Percentiles rank a stretch among this genome's conserved stretches.
These are phyloP conservation scores for Monochamus saltuarius DNA, from an alignment of 1,140 invertebrate genomes.

Conservation along the genomic window DNA sequence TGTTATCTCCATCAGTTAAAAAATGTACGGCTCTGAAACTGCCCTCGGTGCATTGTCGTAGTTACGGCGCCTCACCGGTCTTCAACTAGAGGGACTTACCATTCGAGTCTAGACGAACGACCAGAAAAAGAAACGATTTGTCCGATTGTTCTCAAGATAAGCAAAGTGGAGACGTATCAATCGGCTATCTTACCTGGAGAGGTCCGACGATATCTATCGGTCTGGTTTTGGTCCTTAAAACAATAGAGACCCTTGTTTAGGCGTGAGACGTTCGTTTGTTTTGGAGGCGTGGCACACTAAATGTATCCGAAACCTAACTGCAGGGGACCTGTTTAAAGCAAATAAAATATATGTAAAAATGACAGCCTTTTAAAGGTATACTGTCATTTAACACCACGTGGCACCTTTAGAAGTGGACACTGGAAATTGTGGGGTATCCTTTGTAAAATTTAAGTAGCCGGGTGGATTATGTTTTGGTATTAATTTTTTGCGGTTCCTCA, in stretches of 20 bases:
- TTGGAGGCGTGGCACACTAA: conserved; percentile 7
- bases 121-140: conserved; percentile 31
- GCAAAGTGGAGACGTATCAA: conserved; percentile 27
- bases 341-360: conserved; percentile 30
- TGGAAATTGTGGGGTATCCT: conserved; percentile 2
- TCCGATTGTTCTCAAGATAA: conserved; percentile 26
- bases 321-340: conserved; percentile 25
- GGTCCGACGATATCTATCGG: conserved; percentile 4
- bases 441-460: conserved; percentile 8
- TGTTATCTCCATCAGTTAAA: no score
- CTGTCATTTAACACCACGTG: conserved; percentile 5
- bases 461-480: not conserved
- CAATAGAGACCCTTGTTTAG: conserved; percentile 18
- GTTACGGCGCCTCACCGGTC: not conserved
- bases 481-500: conserved; percentile 1
- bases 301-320: conserved; percentile 13
- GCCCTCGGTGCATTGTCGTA: no score
- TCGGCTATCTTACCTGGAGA: conserved; percentile 29
- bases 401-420: conserved; percentile 1
- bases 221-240: conserved; percentile 16
- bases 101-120: conserved; percentile 28
- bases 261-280: conserved; percentile 13
- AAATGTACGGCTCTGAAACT: no score
- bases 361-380: conserved; percentile 15
- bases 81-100: not conserved